Base-by-base conservation (phyloP, 2,797 vertebrate genomes). In the Ibycter americanus region DNA sequence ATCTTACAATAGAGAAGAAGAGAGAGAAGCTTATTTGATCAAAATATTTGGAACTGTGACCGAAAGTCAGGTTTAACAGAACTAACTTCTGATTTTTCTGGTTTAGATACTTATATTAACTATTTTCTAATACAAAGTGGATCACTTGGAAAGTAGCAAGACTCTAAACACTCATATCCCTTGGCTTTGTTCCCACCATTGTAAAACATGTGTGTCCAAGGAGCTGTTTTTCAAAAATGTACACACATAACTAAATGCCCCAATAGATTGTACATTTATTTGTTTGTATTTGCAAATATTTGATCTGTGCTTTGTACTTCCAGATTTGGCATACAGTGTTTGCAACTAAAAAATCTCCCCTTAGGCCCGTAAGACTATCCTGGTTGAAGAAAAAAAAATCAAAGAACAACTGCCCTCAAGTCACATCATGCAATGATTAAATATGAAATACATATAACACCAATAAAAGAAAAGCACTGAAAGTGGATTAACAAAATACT, bases 11-110 rank as follows among this genome's bases (percentile, higher is more conserved):
- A 47, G 29, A 89, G 58, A 58, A 85, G 76, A 86, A 32, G 54
- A 83, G 58, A 92, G 70, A 92, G 74, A 96, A 80, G 47, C 31
- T 34, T 91, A 93, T 96, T 90, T 94, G 95, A 97, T 91, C 89
- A 92, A 92, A 96, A 92, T 90, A 90, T 47, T 85, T 92, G 56
- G 83, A 91, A 93, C 81, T 62, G 42, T 49, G 62, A 93, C 36
- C 72, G 83, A 56, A 96, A 95, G 78, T 52, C 59, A 97, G 46
- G 70, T 96, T 94, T 92, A 58, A 87, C 83, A 89, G 72, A 95
- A 83, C 10, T 78, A 94, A 95, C 67, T 85, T 62, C 36, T 73
- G 32, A 1, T 54, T 88, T 73, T 71, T 38, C 26, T 40, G 13
- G 59, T 91, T 94, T 67, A 54, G 46, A 62, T 51, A 47, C 31